Conservation (phyloP, 2,113 vertebrate genomes). For the Pampusana beccarii region DNA sequence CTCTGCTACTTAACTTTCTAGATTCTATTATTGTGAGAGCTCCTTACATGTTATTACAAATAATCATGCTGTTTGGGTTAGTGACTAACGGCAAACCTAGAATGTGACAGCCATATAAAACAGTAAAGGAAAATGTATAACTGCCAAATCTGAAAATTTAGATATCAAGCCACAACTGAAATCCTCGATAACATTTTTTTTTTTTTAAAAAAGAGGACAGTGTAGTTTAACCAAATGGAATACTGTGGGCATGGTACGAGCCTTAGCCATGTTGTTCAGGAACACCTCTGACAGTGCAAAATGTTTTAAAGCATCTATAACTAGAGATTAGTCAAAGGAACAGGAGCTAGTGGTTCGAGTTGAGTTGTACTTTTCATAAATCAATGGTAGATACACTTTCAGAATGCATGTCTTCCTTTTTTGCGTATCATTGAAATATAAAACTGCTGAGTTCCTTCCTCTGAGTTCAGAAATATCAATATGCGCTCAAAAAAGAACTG, state of each 20-base stretch:
- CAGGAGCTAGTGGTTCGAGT: background rate
- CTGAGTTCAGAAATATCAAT: background rate
- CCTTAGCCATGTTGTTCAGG: background rate
- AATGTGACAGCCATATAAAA: background rate
- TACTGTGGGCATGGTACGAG: background rate
- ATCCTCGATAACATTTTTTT: background rate
- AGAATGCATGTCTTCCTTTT: background rate
- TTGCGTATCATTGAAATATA: background rate
- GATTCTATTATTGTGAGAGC: background rate
- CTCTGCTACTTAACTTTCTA: background rate
- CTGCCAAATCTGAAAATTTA: background rate
- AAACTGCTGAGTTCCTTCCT: background rate
- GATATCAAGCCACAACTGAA: background rate
- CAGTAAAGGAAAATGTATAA: background rate
- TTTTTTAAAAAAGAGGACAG: background rate
- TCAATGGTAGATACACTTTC: background rate
- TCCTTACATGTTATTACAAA: background rate
- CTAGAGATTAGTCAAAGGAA: background rate
- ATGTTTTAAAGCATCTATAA: background rate
- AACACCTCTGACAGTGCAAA: background rate
- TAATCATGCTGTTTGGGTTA: background rate
- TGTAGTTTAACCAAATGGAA: background rate
- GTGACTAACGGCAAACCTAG: background rate
- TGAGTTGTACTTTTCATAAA: background rate
- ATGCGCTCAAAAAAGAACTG: background rate